Percentiles rank a stretch among this genome's conserved stretches.
These are phyloP conservation scores for Drosophila phalerata DNA, from an alignment of 2,888 invertebrate genomes.

Conservation along the genomic window DNA sequence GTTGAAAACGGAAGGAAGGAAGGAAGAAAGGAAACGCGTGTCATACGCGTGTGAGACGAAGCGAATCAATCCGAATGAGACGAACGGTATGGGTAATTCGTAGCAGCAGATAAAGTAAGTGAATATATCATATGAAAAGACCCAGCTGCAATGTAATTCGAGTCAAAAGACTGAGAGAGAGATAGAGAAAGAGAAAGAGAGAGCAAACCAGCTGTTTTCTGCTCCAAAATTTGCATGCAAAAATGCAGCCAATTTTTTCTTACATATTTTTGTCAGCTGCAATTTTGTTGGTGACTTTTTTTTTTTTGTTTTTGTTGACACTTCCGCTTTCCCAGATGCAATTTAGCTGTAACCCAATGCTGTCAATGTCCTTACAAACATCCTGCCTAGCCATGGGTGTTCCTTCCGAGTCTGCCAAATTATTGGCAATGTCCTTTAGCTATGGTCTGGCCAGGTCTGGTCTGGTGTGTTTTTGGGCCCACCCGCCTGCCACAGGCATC, in stretches of 20 bases:
- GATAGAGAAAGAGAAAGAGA: constrained; percentile 3
- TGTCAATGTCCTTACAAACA: constrained; percentile 52
- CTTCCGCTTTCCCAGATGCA: constrained; percentile 61
- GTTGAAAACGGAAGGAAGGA: constrained; percentile 60
- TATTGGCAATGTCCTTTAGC: constrained; percentile 49
- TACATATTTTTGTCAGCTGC: constrained; percentile 51
- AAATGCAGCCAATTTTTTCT: constrained; percentile 33
- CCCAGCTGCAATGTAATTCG: constrained; percentile 55
- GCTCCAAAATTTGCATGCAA: constrained; percentile 49
- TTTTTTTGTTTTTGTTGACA: constrained; percentile 44
- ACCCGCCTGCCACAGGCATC: constrained; percentile 38
- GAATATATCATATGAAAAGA: constrained; percentile 1
- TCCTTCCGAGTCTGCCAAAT: constrained; percentile 28
- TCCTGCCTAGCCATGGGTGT: constrained; percentile 51
- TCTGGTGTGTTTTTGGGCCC: constrained; percentile 7
- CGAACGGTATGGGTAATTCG: not conserved
- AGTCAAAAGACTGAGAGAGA: constrained; percentile 29
- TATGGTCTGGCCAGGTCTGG: constrained; percentile 47
- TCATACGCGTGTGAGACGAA: constrained; percentile 61
- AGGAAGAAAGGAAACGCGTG: constrained; percentile 71
- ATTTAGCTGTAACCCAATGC: constrained; percentile 65
- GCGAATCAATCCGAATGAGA: constrained; percentile 50
- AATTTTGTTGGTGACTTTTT: constrained; percentile 31
- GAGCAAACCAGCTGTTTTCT: constrained; percentile 45
- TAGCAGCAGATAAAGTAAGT: constrained; percentile 52